These are phyloP conservation scores for Elaphurus davidianus DNA, from an alignment of 2,113 vertebrate species.

Conservation along the genomic window DNA sequence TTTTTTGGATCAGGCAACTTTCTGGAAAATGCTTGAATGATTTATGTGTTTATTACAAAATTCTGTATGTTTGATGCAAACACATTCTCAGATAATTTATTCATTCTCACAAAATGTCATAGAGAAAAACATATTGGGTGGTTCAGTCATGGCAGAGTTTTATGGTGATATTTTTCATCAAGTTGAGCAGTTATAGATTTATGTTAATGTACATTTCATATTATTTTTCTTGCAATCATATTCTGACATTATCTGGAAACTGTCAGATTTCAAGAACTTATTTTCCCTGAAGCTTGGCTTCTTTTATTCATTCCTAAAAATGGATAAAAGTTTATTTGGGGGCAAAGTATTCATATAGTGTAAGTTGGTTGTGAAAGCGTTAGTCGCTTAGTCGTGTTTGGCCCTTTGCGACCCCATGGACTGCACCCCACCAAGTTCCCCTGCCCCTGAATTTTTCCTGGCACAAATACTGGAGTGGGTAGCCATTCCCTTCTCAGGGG, in stretches of 20 bases:
- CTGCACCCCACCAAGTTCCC: neutral
- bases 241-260: conserved; percentile 51
- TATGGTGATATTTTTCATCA: conserved; percentile 53
- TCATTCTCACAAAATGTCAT: conserved; percentile 65
- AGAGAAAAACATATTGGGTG: neutral
- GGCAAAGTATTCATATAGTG: neutral
- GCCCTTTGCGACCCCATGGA: neutral
- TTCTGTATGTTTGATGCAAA: conserved; percentile 67
- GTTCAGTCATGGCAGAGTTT: conserved; percentile 27
- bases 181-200: conserved; percentile 61
- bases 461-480: neutral
- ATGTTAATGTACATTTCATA: conserved; percentile 50
- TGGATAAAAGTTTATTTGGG: conserved; percentile 20
- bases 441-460: neutral
- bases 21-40: conserved; percentile 46
- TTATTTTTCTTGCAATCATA: conserved; percentile 55
- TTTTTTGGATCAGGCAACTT: conserved; percentile 6
- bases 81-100: conserved; percentile 68
- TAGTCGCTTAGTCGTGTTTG: neutral
- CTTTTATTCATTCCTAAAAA: neutral
- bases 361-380: neutral
- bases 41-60: conserved; percentile 69
- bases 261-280: conserved; percentile 43
- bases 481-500: neutral
- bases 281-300: conserved; percentile 4